phyloP scores from a whole-genome alignment of 92 coral and sea anemone genomes.

The Epizoanthus illoricatus region DNA sequence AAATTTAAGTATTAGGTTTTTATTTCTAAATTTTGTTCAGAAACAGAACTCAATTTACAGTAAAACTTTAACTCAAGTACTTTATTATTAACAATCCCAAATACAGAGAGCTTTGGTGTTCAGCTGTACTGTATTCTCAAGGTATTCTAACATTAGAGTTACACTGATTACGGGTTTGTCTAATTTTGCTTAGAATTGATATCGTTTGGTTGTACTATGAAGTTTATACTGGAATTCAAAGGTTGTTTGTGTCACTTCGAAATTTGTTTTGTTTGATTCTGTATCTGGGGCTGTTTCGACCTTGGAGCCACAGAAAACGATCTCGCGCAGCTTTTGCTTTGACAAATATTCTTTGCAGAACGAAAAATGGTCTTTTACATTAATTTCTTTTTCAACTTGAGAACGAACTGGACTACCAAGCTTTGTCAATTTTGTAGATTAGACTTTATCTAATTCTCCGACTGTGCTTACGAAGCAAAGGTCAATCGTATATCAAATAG shows the following conservation, averaged over 20 bases:
- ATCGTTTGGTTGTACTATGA: too few species aligned
- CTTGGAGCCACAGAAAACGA: too few species aligned
- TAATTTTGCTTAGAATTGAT: too few species aligned
- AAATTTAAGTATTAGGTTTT: not conserved
- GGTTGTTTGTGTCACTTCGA: too few species aligned
- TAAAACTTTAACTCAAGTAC: not conserved
- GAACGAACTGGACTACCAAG: not conserved
- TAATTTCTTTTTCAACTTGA: not conserved
- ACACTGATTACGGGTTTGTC: not conserved
- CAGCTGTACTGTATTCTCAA: too few species aligned
- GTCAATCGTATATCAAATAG: not conserved
- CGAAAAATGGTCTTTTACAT: not conserved
- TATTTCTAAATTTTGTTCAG: not conserved
- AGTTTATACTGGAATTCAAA: too few species aligned
- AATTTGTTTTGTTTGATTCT: too few species aligned
- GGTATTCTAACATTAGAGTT: too few species aligned
- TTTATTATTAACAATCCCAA: not conserved
- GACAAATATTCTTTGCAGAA: too few species aligned
- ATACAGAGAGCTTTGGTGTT: too few species aligned
- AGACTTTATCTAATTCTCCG: not conserved
- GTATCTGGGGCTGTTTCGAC: too few species aligned
- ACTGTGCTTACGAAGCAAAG: not conserved
- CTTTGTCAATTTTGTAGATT: not conserved
- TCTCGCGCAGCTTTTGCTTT: too few species aligned
- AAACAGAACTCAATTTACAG: not conserved